Base-by-base conservation (phyloP, 2,888 invertebrate species). In the Mesorhabditis sp. region DNA sequence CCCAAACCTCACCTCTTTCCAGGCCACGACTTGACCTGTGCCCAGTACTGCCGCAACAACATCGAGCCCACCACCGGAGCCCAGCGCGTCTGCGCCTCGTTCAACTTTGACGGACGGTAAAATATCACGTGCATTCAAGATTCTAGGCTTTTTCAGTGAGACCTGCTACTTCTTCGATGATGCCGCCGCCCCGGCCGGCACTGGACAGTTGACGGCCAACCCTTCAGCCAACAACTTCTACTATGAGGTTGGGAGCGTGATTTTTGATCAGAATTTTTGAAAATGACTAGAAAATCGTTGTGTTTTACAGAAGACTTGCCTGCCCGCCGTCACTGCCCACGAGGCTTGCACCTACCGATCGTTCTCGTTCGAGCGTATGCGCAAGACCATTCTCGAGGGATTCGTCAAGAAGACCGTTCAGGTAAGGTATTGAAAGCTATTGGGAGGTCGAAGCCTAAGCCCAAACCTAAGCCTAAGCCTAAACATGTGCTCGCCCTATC, bases 311-410 rank as follows among this genome's bases (percentile, higher is more conserved):
- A 87, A 87, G 79, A 84, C 86, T 43, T 86, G 86, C 67, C 74
- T 87, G 68, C 86, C 86, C 61, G 85, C 76, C 69, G 85, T 85
- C 7, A 79, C 82, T 42, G 80, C 83, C 43, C 85, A 85, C 70
- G 84, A 85, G 72, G 84, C 85, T n/a, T 85, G 85, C 74, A 82
- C 85, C 45, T 86, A 85, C 76, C 76, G 80, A 15, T 84, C 85
- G n/a, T 85, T 84, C 79, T 86, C 88, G 6, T 89, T 88, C 80
- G 89, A 88, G 62, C 83, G 89, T 44, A 87, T 88, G 45, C 87
- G 88, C 28, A 88, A 88, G 73, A 87, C 87, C 74, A 87, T 87
- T 72, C 82, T 89, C 64, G 87, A 87, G 64, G 88, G 87, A 65
- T 86, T 87, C 67, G 87, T 88, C 45, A 86, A 87, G 69, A 85